Conservation (phyloP, 2,888 invertebrate species). For the Dasysyrphus albostriatus region DNA sequence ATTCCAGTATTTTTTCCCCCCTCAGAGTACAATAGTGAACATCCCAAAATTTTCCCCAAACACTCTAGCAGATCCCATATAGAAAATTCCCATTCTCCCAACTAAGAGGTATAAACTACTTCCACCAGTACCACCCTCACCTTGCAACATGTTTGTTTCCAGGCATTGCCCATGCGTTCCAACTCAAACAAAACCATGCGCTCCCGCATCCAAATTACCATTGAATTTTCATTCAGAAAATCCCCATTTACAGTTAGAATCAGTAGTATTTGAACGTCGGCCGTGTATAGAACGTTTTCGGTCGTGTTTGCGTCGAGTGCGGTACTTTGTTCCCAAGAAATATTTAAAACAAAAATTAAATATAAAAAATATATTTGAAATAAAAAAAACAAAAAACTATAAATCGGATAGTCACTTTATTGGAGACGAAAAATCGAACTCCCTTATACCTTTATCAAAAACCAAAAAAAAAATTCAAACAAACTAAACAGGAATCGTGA, state of each 20-base stretch:
- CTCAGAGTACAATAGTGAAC: no score
- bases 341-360: constrained; percentile 13
- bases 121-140: constrained; percentile 48
- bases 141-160: constrained; percentile 55
- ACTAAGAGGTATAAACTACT: not conserved
- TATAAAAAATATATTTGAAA: constrained; percentile 6
- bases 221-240: constrained; percentile 70
- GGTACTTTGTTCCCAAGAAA: constrained; percentile 48
- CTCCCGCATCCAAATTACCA: constrained; percentile 62
- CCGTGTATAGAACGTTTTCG: constrained; percentile 67
- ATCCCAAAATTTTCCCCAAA: no score
- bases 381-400: not conserved
- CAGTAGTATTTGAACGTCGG: constrained; percentile 73
- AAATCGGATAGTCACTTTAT: constrained; percentile 24
- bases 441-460: not conserved
- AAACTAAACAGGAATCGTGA: constrained; percentile 39
- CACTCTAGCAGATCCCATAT: not conserved
- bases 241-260: constrained; percentile 57
- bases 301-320: constrained; percentile 71
- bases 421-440: constrained; percentile 32
- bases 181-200: constrained; percentile 68
- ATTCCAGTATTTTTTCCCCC: no score
- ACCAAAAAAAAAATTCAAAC: constrained; percentile 14
- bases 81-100: not conserved
- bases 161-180: constrained; percentile 72